These are phyloP conservation scores for Sylvicapra grimmia DNA, from an alignment of 2,113 vertebrate genomes.

Conservation along the genomic window DNA sequence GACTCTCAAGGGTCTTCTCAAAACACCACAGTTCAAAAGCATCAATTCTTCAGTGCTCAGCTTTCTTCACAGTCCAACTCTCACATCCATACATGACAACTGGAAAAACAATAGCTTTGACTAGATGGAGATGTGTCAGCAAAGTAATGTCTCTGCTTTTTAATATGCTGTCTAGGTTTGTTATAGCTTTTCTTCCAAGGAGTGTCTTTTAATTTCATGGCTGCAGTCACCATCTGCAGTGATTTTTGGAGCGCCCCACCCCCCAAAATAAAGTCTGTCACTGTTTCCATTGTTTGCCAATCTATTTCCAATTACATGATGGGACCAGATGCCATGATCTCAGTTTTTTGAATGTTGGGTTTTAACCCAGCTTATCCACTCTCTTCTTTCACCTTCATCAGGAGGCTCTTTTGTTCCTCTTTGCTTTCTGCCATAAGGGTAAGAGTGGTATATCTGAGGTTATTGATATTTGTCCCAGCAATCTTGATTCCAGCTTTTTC, in stretches of 20 bases:
- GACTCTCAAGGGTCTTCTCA: background rate
- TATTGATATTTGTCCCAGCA: background rate
- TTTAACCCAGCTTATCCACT: background rate
- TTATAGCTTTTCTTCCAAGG: background rate
- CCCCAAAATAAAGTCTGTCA: background rate
- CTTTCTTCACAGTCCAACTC: background rate
- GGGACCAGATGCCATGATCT: background rate
- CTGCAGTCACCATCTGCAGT: background rate
- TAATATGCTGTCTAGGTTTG: background rate
- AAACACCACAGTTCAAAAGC: background rate
- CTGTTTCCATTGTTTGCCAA: background rate
- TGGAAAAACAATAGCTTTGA: background rate
- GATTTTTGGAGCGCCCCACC: background rate
- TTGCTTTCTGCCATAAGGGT: background rate
- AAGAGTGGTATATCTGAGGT: background rate
- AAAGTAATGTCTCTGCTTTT: background rate
- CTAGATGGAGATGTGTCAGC: background rate
- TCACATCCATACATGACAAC: background rate
- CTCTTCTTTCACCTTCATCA: background rate
- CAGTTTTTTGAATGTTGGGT: background rate
- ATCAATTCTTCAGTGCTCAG: background rate
- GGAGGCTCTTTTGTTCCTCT: background rate
- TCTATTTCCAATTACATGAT: background rate
- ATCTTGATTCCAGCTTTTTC: background rate
- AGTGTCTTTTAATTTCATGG: background rate